These are phyloP conservation scores for Larimichthys crocea DNA, from an alignment of 2,113 vertebrate genomes.

Conservation along the genomic window DNA sequence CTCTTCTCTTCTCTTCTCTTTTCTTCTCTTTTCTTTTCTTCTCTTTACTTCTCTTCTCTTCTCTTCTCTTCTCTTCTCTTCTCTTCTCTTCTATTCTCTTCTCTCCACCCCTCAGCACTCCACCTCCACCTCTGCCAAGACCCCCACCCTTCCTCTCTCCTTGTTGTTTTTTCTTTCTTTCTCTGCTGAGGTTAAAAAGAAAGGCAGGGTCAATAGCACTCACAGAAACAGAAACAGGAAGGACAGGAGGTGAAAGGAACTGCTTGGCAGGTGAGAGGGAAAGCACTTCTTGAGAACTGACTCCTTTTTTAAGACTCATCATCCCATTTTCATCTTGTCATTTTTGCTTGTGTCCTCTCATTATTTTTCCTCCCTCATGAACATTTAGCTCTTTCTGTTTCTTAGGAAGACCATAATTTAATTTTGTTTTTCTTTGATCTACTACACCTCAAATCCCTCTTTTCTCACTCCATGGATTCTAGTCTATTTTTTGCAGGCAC, in stretches of 20 bases:
- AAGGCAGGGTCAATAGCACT: conserved; percentile 60
- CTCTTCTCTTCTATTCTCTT: conserved; percentile 32
- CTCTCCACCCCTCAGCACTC: conserved; percentile 32
- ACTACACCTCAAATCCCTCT: neutral
- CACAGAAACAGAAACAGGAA: conserved; percentile 61
- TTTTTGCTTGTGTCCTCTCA: neutral
- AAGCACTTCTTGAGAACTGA: conserved; percentile 27
- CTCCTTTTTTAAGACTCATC: conserved; percentile 25
- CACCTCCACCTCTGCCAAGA: conserved; percentile 58
- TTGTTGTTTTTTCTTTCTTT: conserved; percentile 18
- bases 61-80: conserved; percentile 23
- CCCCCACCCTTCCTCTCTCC: conserved; percentile 46
- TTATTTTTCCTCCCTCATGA: conserved; percentile 3
- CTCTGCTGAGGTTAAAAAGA: conserved; percentile 55
- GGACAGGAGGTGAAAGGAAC: conserved; percentile 64
- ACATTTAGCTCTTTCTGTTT: neutral
- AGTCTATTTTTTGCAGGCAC: conserved; percentile 48
- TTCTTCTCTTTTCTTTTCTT: conserved; percentile 12
- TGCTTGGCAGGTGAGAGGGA: conserved; percentile 72
- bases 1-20: conserved; percentile 10
- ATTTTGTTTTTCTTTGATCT: conserved; percentile 26
- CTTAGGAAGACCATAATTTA: conserved; percentile 1
- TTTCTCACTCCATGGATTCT: conserved; percentile 6
- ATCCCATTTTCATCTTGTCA: conserved; percentile 10
- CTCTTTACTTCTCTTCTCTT: conserved; percentile 15